Percentiles rank a stretch among this genome's conserved stretches.
Conservation (phyloP, 2,888 invertebrate species). For the Drosophila setosimentum region DNA sequence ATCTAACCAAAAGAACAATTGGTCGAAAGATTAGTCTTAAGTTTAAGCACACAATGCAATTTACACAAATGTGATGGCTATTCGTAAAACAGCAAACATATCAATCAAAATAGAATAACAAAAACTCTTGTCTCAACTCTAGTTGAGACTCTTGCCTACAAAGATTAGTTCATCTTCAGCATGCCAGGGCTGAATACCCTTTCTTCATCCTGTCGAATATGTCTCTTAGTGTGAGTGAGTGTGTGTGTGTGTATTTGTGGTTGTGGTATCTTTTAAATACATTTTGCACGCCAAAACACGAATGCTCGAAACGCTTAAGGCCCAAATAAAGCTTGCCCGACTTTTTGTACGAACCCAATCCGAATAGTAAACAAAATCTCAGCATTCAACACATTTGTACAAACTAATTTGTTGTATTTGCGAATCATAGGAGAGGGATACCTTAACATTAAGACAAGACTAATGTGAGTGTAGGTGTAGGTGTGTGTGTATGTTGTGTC, state of each 20-base stretch:
- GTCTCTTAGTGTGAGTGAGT: neutral
- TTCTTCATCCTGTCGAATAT: neutral
- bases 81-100: too few relatives aligned
- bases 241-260: too few relatives aligned
- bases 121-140: too few relatives aligned
- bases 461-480: constrained; percentile 21
- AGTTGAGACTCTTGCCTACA: neutral
- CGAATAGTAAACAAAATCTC: constrained; percentile 10
- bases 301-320: neutral
- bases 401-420: constrained; percentile 69
- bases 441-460: constrained; percentile 61
- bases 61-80: too few relatives aligned
- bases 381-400: constrained; percentile 54
- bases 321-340: neutral
- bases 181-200: neutral
- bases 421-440: constrained; percentile 45
- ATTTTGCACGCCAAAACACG: neutral
- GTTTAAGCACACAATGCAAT: too few relatives aligned
- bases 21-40: neutral
- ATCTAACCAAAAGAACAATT: neutral
- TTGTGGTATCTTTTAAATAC: neutral
- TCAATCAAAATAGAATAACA: too few relatives aligned
- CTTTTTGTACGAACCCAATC: neutral
- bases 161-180: neutral
- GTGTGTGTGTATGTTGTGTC: constrained; percentile 5